Evolutionary conservation across 1,140 invertebrate species (phyloP).

Genomic region (Drosophila sulfurigaster): DNA sequence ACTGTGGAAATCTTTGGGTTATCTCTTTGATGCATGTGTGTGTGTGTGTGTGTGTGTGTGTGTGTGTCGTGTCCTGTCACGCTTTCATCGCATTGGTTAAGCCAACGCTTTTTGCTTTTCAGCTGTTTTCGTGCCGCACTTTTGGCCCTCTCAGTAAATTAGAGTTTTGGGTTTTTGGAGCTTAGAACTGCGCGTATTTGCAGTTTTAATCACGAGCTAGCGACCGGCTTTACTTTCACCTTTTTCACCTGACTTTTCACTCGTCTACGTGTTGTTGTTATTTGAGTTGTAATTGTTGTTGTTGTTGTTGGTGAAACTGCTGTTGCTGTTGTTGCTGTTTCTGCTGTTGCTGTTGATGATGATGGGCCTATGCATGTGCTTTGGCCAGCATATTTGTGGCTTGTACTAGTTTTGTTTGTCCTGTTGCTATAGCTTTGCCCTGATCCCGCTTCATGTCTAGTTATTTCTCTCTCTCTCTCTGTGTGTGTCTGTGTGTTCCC

Average conservation of each 20-base stretch:
- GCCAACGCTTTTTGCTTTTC: background rate
- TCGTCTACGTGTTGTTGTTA: background rate
- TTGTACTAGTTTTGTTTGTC: constrained; percentile 32
- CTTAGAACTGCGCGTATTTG: constrained; percentile 48
- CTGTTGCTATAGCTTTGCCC: constrained; percentile 6
- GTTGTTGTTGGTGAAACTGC: constrained; percentile 3
- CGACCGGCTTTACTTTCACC: constrained; percentile 58
- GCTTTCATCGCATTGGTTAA: background rate
- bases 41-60: too few relatives aligned
- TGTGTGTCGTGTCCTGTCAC: too few relatives aligned
- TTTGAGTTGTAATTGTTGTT: background rate
- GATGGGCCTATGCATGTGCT: constrained; percentile 26
- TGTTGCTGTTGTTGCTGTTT: background rate
- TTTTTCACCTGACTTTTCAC: constrained; percentile 35
- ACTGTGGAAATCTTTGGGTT: too few relatives aligned
- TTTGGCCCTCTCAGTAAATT: background rate
- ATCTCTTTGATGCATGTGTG: too few relatives aligned
- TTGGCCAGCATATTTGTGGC: constrained; percentile 60
- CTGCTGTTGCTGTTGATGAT: constrained; percentile 10
- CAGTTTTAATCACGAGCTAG: constrained; percentile 64
- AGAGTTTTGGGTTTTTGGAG: constrained; percentile 5
- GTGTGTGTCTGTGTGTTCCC: too few relatives aligned
- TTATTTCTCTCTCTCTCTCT: too few relatives aligned
- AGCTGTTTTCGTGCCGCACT: background rate
- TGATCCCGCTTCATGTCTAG: background rate